phyloP scores from a whole-genome alignment of 1,140 invertebrate genomes.

The Augochlora pura region DNA sequence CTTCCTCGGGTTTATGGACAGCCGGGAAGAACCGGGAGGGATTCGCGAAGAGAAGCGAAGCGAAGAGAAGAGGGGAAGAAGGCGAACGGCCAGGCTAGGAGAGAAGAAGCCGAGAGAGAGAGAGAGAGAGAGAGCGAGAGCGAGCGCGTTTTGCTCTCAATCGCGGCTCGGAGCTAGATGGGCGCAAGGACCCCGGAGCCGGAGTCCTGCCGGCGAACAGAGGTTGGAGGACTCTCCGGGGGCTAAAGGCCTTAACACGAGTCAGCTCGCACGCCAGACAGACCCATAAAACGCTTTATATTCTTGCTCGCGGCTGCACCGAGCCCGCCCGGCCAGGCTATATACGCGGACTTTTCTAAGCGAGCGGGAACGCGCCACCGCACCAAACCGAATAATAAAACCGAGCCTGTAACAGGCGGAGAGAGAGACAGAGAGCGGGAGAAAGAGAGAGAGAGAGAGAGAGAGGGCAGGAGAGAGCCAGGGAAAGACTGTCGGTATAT shows the following conservation, averaged over 20 bases:
- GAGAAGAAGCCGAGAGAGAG: no score
- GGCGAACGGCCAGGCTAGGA: neutral
- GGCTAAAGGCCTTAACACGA: conserved; percentile 50
- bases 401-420: conserved; percentile 23
- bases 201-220: conserved; percentile 4
- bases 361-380: neutral
- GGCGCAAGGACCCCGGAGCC: conserved; percentile 50
- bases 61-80: neutral
- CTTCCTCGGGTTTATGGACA: conserved; percentile 43
- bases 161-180: conserved; percentile 34
- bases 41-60: neutral
- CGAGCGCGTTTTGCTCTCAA: conserved; percentile 33
- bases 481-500: conserved; percentile 11
- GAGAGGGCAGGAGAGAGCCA: neutral
- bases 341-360: conserved; percentile 51
- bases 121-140: no score
- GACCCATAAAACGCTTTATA: conserved; percentile 64
- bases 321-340: conserved; percentile 17
- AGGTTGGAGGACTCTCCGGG: conserved; percentile 9
- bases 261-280: conserved; percentile 37
- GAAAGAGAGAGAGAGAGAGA: conserved; percentile 20
- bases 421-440: conserved; percentile 9
- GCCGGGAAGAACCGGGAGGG: conserved; percentile 1
- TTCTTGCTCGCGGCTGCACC: conserved; percentile 36
- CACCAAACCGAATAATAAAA: conserved; percentile 52